These are phyloP conservation scores for Premnoplex brunnescens DNA, from an alignment of 2,797 vertebrate genomes.

Conservation along the genomic window DNA sequence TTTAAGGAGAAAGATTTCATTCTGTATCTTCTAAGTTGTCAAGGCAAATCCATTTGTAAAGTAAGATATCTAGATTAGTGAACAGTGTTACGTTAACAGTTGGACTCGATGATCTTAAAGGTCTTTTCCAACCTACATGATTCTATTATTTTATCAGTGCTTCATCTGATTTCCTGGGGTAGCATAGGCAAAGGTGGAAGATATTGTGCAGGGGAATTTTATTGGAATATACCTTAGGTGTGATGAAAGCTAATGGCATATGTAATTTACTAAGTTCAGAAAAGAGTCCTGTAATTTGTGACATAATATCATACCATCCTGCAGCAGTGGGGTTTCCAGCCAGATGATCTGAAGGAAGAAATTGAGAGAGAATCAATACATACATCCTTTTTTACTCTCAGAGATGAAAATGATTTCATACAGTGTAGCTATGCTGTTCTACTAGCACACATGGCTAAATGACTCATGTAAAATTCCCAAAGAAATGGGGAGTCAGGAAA, in stretches of 20 bases:
- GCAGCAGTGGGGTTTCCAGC: not conserved
- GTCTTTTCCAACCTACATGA: not conserved
- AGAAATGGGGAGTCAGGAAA: not conserved
- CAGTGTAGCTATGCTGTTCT: not conserved
- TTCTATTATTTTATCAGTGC: not conserved
- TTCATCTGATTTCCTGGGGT: not conserved
- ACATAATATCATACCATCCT: not conserved
- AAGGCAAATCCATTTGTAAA: not conserved
- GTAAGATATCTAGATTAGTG: not conserved
- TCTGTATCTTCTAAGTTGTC: not conserved
- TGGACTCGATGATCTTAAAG: not conserved
- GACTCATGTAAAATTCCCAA: not conserved
- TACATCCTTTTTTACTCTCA: not conserved
- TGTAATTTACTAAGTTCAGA: not conserved
- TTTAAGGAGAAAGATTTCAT: not conserved
- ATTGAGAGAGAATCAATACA: not conserved
- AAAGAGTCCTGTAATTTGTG: not conserved
- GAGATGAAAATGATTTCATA: not conserved
- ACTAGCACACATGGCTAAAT: not conserved
- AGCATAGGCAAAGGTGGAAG: not conserved
- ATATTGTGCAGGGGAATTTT: not conserved
- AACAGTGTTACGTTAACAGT: fast-evolving
- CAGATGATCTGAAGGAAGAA: not conserved
- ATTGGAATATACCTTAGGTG: not conserved
- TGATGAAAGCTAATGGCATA: not conserved